Evolutionary conservation across 1,140 invertebrate species (phyloP), one percentile per base, ranked within the genome.

Genomic region (Halesus radiatus): DNA sequence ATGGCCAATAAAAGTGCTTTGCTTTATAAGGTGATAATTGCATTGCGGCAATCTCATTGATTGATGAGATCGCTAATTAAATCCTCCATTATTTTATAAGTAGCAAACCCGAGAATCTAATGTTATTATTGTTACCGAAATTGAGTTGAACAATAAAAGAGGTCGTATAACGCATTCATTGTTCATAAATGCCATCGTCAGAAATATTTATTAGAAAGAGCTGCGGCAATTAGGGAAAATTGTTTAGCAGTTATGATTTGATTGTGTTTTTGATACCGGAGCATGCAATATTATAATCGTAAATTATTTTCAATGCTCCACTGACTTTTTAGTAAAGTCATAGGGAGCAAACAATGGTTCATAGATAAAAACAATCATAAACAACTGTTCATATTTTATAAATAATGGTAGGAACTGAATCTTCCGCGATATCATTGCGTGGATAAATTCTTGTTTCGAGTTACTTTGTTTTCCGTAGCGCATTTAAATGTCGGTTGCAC

Each of bases 1-100:
- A 74, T 74, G 70, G 70, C 70, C 52, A 74, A 74, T 74, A 74
- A 74, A 74, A 56, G 50, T 74, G 50, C 15, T 23, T 74, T 56
- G 29, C 70, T 74, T 54, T 74, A 56, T 54, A 74, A 74, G 70
- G 70, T 74, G 70, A 74, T 74, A 74, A 74, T 74, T 74, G 56
- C 50, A 74, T 74, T 74, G 70, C 26, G 70, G 70, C 70, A 23
- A 54, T 56, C 70, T 56, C 50, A 74, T 74, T 74, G 70, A 74
- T 74, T 74, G 50, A 74, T 74, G 70, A 56, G 50, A 53, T 54
- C 50, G 29, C 70, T 74, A 74, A 74, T 74, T 74, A 74, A 56
- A 74, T 54, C 53, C 50, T 29, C 50, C n/a, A 18, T 18, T 50
- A 45, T 45, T 45, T 45, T 45, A 20, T 72, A 72, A 50, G 68